Conservation (phyloP, 2,888 invertebrate species). For the Polyploca ridens region DNA sequence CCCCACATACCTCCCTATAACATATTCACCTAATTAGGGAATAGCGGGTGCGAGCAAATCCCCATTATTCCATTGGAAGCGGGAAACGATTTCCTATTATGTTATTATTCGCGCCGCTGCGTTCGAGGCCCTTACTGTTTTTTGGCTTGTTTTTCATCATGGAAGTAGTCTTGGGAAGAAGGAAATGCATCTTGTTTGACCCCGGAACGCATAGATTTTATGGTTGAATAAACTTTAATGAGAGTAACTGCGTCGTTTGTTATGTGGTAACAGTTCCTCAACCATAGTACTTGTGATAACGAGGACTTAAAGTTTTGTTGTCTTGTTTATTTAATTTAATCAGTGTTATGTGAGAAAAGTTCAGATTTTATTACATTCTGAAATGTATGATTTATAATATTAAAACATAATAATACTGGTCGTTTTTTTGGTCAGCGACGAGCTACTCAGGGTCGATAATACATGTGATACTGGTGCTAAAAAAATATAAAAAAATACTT, state of each 20-base stretch:
- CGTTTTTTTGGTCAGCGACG: no score
- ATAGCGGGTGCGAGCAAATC: constrained; percentile 16
- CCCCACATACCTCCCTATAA: background rate
- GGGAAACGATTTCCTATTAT: constrained; percentile 54
- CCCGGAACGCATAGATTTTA: constrained; percentile 47
- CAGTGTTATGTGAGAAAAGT: no score
- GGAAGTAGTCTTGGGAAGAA: constrained; percentile 49
- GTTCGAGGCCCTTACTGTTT: constrained; percentile 54
- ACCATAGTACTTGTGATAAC: background rate
- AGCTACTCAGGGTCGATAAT: no score
- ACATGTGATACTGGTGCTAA: no score
- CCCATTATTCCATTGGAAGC: constrained; percentile 29
- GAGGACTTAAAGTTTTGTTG: no score
- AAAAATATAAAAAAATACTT: no score
- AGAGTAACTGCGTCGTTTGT: constrained; percentile 5
- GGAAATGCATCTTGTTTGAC: constrained; percentile 51
- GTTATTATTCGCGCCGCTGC: constrained; percentile 55
- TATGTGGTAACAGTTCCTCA: background rate
- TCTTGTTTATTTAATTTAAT: no score
- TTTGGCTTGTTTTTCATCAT: constrained; percentile 52
- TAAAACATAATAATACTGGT: no score
- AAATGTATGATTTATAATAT: no score
- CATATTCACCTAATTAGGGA: constrained; percentile 15
- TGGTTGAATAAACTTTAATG: constrained; percentile 21
- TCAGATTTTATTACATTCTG: no score